Percentiles rank a stretch among this genome's conserved stretches.
Conservation (phyloP, 2,113 vertebrate genomes). For the Sorex fumeus region DNA sequence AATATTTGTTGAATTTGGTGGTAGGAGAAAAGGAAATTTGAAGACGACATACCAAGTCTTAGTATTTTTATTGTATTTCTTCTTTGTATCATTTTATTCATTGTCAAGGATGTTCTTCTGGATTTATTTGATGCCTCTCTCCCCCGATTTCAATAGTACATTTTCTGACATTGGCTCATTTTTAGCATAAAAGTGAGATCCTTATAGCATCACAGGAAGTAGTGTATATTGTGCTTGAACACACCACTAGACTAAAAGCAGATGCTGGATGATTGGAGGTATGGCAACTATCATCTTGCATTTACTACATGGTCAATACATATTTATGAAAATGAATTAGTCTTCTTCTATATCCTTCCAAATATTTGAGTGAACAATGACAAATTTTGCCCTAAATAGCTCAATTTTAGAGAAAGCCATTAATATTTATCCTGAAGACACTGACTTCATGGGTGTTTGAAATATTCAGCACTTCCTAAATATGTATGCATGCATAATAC, state of each 20-base stretch:
- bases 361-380: constrained; percentile 36
- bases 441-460: not conserved
- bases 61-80: not conserved
- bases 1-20: not conserved
- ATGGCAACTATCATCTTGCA: not conserved
- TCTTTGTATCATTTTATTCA: not conserved
- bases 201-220: not conserved
- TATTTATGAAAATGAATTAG: constrained; percentile 43
- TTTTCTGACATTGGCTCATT: not conserved
- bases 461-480: constrained; percentile 38
- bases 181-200: not conserved
- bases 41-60: not conserved
- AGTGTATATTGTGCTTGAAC: no score
- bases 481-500: not conserved
- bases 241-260: not conserved
- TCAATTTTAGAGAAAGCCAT: constrained; percentile 25
- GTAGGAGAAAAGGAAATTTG: not conserved
- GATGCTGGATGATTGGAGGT: not conserved
- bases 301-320: not conserved
- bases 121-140: not conserved
- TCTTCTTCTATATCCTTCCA: not conserved
- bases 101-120: not conserved
- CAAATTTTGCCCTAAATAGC: constrained; percentile 17
- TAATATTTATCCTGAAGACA: constrained; percentile 18
- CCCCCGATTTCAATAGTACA: not conserved